These are phyloP conservation scores for Drosophila biarmipes DNA, from an alignment of 1,140 invertebrate species.

Conservation along the genomic window DNA sequence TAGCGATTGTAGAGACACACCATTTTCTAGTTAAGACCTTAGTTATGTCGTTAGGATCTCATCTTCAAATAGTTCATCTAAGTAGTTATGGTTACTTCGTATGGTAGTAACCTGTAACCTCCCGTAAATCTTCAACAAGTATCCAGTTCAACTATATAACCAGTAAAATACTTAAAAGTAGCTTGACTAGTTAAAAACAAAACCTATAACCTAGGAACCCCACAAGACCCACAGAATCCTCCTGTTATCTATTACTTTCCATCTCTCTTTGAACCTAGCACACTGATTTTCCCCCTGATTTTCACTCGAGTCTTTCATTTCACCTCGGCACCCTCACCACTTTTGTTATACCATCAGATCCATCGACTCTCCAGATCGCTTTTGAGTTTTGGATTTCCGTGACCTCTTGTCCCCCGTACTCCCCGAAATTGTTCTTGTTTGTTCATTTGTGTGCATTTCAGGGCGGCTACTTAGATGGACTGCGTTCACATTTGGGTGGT, in stretches of 20 bases:
- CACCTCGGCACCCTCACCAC: slow-evolving; percentile 26
- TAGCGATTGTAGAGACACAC: slow-evolving; percentile 1
- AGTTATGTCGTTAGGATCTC: slow-evolving; percentile 2
- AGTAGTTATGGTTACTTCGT: slow-evolving; percentile 10
- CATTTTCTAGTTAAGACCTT: slow-evolving; percentile 9
- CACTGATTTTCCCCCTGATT: slow-evolving; percentile 20
- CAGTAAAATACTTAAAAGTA: slow-evolving; percentile 31
- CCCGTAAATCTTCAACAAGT: slow-evolving; percentile 19
- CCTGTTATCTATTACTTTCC: slow-evolving; percentile 5
- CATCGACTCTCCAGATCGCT: slow-evolving; percentile 31
- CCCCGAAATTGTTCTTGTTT: slow-evolving; percentile 81
- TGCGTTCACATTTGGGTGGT: slow-evolving; percentile 95
- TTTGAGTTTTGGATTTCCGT: slow-evolving; percentile 28
- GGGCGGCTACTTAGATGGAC: slow-evolving; percentile 95
- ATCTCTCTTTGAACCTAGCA: slow-evolving; percentile 19
- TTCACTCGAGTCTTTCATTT: slow-evolving; percentile 34
- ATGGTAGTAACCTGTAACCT: not conserved
- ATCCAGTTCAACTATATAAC: slow-evolving; percentile 2
- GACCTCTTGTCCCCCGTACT: slow-evolving; percentile 53
- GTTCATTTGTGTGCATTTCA: slow-evolving; percentile 86
- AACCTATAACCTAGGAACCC: slow-evolving; percentile 35
- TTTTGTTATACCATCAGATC: slow-evolving; percentile 24
- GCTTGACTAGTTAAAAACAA: slow-evolving; percentile 24
- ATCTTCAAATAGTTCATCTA: slow-evolving; percentile 8
- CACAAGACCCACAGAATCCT: slow-evolving; percentile 32